A percentile compares a stretch with the other conserved stretches of the same genome.
Evolutionary conservation across 2,888 invertebrate species (phyloP).

Genomic region (Apodemia mormo): DNA sequence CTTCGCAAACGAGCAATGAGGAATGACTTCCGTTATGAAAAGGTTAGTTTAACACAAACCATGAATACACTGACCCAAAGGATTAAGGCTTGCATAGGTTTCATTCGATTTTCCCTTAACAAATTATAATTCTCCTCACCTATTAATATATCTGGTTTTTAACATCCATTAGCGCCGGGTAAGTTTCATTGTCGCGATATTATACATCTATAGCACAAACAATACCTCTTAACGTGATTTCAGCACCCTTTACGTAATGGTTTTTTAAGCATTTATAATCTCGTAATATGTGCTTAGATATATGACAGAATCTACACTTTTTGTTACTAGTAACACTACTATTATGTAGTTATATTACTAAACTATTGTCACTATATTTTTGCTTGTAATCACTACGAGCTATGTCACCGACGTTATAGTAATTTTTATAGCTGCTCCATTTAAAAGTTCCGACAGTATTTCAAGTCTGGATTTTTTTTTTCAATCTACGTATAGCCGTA

Average conservation of each 20-base stretch:
- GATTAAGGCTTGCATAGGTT: no score
- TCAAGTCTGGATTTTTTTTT: neutral
- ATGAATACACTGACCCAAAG: no score
- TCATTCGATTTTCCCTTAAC: no score
- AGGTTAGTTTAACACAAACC: no score
- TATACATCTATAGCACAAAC: constrained; percentile 1
- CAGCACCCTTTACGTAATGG: neutral
- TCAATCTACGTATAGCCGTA: neutral
- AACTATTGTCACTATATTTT: neutral
- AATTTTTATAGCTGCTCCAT: neutral
- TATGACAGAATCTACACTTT: neutral
- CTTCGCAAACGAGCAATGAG: no score
- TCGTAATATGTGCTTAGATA: neutral
- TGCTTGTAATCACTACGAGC: neutral
- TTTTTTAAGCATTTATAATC: neutral
- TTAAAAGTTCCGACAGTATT: neutral
- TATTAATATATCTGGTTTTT: no score
- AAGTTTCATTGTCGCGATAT: constrained; percentile 1
- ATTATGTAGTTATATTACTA: neutral
- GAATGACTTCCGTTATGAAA: no score
- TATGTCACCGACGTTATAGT: neutral
- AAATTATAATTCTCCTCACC: no score
- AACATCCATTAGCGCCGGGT: neutral
- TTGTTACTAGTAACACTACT: neutral
- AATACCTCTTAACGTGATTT: neutral